A percentile compares a stretch with the other conserved stretches of the same genome.
phyloP scores from a whole-genome alignment of 2,113 vertebrate species.

The Colaptes auratus region DNA sequence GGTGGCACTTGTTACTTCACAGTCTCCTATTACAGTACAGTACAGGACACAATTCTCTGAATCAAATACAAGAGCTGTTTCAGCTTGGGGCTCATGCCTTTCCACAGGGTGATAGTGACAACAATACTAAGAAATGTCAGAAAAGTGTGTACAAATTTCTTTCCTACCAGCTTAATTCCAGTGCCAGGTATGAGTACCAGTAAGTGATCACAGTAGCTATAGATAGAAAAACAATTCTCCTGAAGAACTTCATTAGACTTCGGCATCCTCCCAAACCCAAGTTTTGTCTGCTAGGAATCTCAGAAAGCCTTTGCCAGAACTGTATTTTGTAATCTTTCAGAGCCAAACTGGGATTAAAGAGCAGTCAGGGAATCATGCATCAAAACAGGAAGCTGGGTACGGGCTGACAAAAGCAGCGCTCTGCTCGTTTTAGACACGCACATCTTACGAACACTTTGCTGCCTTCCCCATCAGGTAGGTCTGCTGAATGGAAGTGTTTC shows the following conservation, averaged over 20 bases:
- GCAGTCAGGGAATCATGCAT: background rate
- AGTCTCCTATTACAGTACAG: background rate
- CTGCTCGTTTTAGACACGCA: background rate
- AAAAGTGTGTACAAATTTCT: background rate
- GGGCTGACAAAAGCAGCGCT: background rate
- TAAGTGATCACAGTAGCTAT: background rate
- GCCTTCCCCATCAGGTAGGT: background rate
- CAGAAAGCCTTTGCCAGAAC: conserved; percentile 30
- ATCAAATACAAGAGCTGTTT: background rate
- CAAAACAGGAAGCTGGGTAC: conserved; percentile 52
- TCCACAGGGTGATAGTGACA: background rate
- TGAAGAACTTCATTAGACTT: background rate
- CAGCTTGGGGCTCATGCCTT: fast-evolving
- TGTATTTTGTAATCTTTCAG: conserved; percentile 32
- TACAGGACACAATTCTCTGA: background rate
- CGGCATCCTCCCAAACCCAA: background rate
- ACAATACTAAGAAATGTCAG: background rate
- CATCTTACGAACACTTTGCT: background rate
- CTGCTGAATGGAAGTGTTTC: background rate
- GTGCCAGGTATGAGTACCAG: background rate
- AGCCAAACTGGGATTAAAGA: conserved; percentile 24
- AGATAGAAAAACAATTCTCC: background rate
- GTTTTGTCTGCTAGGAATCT: conserved; percentile 14
- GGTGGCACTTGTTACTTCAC: background rate
- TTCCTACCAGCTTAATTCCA: background rate